Base-by-base conservation (phyloP, 23 tunicate species). In the Ciona savignyi region DNA sequence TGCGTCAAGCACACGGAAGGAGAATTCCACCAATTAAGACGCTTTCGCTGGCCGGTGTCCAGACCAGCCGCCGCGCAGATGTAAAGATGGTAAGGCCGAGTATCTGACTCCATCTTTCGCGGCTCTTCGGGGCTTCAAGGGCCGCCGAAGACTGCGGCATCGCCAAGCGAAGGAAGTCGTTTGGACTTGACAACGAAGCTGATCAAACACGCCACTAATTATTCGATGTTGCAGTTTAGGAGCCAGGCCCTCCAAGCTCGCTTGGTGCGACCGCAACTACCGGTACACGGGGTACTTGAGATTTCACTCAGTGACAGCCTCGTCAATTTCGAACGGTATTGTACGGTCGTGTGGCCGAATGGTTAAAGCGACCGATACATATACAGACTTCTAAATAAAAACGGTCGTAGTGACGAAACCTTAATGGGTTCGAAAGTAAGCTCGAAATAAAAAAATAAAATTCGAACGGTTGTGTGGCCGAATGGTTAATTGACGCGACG, bases 171-270 rank as follows among this genome's bases (percentile, higher is more conserved):
- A 69, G 73, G 73, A 69, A 69, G 73, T 69, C 73, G 73, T 69
- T 69, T 69, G 73, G 73, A 69, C 73, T 69, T 69, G 73, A 69
- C 73, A 69, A 32, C 32, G 73, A 23, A 51, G 73, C 73, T 69
- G 73, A 69, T 69, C 32, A 69, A 69, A 69, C 73, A 69, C 51
- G 11, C 15, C 56, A 15, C 56, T 42, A 42, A 42, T 42, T 42
- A 42, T 15, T 42, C 15, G 9, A 42, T 42, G 56, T 42, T 42
- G 56, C 56, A 42, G 56, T 42, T 42, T 42, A 9, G 9, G 9
- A 42, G 56, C 56, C 56, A 9, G 56, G 11, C 56, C 15, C 56
- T 42, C 56, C 11, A 42, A 42, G 56, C 56, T 42, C 56, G 56
- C 15, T 15, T 9, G 56, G 11, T 9, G 56, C 56, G 56, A 42